These are phyloP conservation scores for Melanargia galathea DNA, from an alignment of 2,888 invertebrate genomes.

Conservation along the genomic window DNA sequence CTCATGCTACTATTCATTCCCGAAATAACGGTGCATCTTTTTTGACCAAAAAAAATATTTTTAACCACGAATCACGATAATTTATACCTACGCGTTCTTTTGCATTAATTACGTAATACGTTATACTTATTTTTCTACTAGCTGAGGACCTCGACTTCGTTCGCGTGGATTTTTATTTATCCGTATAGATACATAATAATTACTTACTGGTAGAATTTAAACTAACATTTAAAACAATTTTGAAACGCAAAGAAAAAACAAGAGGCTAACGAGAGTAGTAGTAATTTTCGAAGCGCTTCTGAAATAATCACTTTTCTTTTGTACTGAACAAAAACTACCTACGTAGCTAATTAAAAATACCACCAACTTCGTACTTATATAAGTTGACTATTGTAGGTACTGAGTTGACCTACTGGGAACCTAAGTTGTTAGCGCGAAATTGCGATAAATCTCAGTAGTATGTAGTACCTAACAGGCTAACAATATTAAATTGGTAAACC, in stretches of 20 bases:
- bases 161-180: too few species aligned
- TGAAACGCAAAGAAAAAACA: not conserved
- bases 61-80: too few species aligned
- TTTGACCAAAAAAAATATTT: not conserved
- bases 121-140: not conserved
- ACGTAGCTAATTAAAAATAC: not conserved
- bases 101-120: too few species aligned
- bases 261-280: not conserved
- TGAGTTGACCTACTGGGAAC: not conserved
- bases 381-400: conserved; percentile 5
- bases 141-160: not conserved
- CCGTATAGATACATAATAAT: too few species aligned
- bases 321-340: not conserved
- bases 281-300: not conserved
- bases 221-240: not conserved
- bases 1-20: not conserved
- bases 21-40: conserved; percentile 1
- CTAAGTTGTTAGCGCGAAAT: not conserved
- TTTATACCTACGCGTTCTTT: too few species aligned
- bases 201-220: too few species aligned
- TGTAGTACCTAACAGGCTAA: too few species aligned
- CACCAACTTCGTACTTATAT: not conserved
- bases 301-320: not conserved
- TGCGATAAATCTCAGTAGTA: not conserved
- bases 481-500: too few species aligned